A percentile compares a stretch with the other conserved stretches of the same genome.
Evolutionary conservation across 2,113 vertebrate genomes (phyloP).

Genomic region (Rattus rattus): DNA sequence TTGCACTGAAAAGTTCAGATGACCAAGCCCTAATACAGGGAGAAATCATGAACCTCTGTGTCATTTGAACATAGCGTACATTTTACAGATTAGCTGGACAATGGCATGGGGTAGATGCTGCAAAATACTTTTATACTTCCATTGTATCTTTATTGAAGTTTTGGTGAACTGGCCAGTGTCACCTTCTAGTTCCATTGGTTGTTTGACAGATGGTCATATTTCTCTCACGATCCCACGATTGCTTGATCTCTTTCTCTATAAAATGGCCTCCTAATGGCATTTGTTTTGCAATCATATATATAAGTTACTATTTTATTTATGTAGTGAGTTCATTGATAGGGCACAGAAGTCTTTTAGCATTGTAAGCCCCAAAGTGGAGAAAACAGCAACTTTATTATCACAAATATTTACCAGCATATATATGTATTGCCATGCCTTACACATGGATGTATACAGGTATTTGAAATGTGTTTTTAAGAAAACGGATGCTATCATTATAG

Average conservation of each 20-base stretch:
- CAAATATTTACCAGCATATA: neutral
- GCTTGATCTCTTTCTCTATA: constrained; percentile 27
- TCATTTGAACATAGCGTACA: neutral
- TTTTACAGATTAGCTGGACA: neutral
- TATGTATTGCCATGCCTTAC: neutral
- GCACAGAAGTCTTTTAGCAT: constrained; percentile 19
- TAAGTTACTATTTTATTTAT: constrained; percentile 53
- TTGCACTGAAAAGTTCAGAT: neutral
- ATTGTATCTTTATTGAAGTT: neutral
- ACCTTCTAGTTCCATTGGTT: neutral
- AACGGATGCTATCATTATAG: neutral
- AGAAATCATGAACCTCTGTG: neutral
- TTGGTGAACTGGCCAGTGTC: neutral
- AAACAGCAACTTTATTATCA: constrained; percentile 12
- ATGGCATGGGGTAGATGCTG: neutral
- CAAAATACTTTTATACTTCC: neutral
- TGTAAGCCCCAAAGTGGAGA: neutral
- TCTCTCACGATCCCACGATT: neutral
- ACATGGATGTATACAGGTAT: neutral
- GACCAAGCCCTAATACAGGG: neutral
- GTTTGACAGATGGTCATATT: neutral
- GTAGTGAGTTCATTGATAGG: neutral
- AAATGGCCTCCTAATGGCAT: constrained; percentile 1
- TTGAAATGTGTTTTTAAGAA: constrained; percentile 6
- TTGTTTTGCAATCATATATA: neutral